phyloP scores from a whole-genome alignment of 2,113 vertebrate species.

The Acanthochromis polyacanthus region DNA sequence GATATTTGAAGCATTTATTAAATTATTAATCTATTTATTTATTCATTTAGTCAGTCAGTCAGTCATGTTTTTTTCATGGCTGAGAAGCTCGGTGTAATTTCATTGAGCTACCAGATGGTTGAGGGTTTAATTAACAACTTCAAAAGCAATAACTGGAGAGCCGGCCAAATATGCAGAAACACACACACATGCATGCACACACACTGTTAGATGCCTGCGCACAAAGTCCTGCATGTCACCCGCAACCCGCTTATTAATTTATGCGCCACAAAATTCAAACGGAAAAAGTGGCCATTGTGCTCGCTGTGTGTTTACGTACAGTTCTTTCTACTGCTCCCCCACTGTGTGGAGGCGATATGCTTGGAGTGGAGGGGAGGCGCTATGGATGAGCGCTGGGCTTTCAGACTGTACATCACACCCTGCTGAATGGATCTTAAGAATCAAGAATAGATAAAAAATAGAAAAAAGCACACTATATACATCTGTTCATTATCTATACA shows the following conservation, averaged over 20 bases:
- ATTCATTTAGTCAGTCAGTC: constrained; percentile 70
- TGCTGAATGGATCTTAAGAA: constrained; percentile 57
- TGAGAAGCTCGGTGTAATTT: constrained; percentile 78
- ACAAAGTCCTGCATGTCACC: constrained; percentile 53
- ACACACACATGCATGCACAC: constrained; percentile 29
- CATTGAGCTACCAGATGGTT: constrained; percentile 83
- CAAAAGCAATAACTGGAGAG: constrained; percentile 80
- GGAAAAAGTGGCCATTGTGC: constrained; percentile 45
- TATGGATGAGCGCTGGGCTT: constrained; percentile 39
- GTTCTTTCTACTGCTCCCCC: constrained; percentile 47
- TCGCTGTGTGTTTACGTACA: constrained; percentile 38
- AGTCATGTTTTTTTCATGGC: constrained; percentile 76
- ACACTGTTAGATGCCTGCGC: constrained; percentile 43
- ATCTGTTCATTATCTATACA: too few relatives aligned
- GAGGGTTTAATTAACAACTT: constrained; percentile 85
- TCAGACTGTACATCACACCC: constrained; percentile 63
- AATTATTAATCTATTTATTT: constrained; percentile 79
- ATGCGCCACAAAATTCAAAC: constrained; percentile 46
- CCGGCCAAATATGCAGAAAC: constrained; percentile 62
- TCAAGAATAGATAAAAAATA: too few relatives aligned
- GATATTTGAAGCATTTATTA: constrained; percentile 75
- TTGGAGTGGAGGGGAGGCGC: constrained; percentile 46
- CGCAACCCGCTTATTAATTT: constrained; percentile 49
- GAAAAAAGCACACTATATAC: too few relatives aligned
- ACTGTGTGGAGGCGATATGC: constrained; percentile 45